A percentile compares a stretch with the other conserved stretches of the same genome.
Evolutionary conservation across 2,113 vertebrate species (phyloP).

Genomic region (Andinoacara biseriatus): DNA sequence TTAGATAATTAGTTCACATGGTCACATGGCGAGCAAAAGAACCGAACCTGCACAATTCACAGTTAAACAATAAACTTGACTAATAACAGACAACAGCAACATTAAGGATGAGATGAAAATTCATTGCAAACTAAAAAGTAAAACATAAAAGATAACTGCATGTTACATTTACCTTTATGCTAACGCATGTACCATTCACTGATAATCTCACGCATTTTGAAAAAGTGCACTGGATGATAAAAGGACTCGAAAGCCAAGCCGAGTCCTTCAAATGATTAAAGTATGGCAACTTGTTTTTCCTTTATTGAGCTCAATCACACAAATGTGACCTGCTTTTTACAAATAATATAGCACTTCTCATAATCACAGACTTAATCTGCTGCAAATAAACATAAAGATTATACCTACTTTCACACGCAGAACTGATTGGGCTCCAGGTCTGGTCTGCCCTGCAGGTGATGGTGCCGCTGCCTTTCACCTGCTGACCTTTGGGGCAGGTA

Average conservation of each 20-base stretch:
- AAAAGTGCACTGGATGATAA: neutral
- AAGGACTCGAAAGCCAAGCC: no score
- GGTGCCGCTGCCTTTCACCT: constrained; percentile 80
- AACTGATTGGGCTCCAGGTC: constrained; percentile 87
- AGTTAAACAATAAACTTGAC: neutral
- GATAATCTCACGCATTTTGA: neutral
- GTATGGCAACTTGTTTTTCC: no score
- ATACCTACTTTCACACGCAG: constrained; percentile 91
- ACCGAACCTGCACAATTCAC: neutral
- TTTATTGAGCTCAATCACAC: no score
- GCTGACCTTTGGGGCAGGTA: constrained; percentile 89
- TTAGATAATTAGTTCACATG: neutral
- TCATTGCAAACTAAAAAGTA: neutral
- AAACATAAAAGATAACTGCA: no score
- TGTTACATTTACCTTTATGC: neutral
- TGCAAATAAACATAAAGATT: constrained; percentile 4
- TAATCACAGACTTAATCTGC: neutral
- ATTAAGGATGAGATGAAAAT: neutral
- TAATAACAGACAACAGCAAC: neutral
- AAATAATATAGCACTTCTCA: no score
- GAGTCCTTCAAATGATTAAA: neutral
- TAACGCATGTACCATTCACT: neutral
- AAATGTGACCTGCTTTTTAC: no score
- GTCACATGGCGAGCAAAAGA: neutral
- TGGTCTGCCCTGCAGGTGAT: constrained; percentile 90